Evolutionary conservation across 2,797 vertebrate genomes (phyloP).

Genomic region (Lycodopsis pacificus): DNA sequence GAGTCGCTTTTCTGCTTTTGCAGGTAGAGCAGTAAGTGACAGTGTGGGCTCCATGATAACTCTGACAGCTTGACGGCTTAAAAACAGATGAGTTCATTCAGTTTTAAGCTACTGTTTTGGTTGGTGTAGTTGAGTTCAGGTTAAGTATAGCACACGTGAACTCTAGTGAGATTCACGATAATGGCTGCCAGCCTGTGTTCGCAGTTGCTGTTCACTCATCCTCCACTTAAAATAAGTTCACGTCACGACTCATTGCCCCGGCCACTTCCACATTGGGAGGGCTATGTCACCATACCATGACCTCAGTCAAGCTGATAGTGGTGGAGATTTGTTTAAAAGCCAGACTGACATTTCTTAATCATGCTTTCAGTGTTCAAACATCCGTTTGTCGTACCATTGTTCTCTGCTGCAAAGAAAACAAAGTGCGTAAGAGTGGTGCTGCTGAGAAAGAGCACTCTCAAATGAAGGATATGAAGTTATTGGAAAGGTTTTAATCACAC

Average conservation of each 20-base stretch:
- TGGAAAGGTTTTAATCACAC: not conserved
- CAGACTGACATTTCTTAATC: conserved; percentile 1
- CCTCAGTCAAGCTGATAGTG: conserved; percentile 22
- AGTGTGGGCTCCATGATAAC: not conserved
- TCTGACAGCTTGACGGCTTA: not conserved
- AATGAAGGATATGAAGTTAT: not conserved
- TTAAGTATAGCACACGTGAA: conserved; percentile 8
- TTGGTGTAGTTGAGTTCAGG: not conserved
- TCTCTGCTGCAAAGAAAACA: conserved; percentile 16
- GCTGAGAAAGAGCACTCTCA: not conserved
- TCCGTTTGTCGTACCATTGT: conserved; percentile 20
- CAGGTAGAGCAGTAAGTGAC: not conserved
- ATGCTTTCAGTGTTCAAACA: conserved; percentile 17
- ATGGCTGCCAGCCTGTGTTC: not conserved
- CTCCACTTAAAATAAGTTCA: not conserved
- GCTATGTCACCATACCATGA: conserved; percentile 4
- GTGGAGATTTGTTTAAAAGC: conserved; percentile 15
- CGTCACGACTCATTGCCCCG: not conserved
- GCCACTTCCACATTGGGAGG: not conserved
- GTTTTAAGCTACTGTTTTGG: not conserved
- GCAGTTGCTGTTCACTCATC: not conserved
- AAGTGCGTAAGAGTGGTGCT: not conserved
- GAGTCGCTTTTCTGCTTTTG: not conserved
- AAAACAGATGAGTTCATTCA: not conserved
- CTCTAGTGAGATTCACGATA: not conserved